Percentiles rank a stretch among this genome's conserved stretches.
phyloP scores from a whole-genome alignment of 2,113 vertebrate genomes.

The Ctenomys sociabilis region DNA sequence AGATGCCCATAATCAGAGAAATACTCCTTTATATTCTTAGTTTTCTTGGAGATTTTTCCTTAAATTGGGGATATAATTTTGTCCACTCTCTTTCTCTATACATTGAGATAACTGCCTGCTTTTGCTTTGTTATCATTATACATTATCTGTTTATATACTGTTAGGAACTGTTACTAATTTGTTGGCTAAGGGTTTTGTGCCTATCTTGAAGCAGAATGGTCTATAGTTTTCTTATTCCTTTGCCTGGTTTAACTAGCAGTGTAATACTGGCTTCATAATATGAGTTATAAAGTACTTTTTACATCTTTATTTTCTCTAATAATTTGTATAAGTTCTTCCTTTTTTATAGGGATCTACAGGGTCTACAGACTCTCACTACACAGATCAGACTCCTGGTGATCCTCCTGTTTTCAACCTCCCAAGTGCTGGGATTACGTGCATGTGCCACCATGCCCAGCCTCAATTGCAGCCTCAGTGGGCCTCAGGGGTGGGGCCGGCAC shows the following conservation, averaged over 20 bases:
- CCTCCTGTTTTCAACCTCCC: too few species aligned
- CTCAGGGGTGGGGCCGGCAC: too few species aligned
- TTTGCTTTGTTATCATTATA: neutral
- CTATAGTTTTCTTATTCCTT: neutral
- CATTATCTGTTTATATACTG: neutral
- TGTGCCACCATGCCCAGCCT: too few species aligned
- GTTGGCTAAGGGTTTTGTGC: neutral
- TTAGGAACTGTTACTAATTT: neutral
- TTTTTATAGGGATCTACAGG: neutral
- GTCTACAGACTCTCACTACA: too few species aligned
- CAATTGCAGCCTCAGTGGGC: too few species aligned
- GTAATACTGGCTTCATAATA: neutral
- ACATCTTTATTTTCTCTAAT: neutral
- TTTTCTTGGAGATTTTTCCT: neutral
- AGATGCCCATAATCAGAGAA: neutral
- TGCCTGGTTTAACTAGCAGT: neutral
- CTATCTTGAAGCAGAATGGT: neutral
- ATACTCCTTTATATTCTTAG: neutral
- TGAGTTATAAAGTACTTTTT: neutral
- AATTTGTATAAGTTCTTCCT: neutral
- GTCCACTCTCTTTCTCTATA: neutral
- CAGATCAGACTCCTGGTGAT: too few species aligned
- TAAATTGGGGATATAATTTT: neutral
- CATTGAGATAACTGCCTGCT: neutral
- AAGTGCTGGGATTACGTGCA: too few species aligned